Conservation (phyloP, 2,113 vertebrate species). For the Apus apus region DNA sequence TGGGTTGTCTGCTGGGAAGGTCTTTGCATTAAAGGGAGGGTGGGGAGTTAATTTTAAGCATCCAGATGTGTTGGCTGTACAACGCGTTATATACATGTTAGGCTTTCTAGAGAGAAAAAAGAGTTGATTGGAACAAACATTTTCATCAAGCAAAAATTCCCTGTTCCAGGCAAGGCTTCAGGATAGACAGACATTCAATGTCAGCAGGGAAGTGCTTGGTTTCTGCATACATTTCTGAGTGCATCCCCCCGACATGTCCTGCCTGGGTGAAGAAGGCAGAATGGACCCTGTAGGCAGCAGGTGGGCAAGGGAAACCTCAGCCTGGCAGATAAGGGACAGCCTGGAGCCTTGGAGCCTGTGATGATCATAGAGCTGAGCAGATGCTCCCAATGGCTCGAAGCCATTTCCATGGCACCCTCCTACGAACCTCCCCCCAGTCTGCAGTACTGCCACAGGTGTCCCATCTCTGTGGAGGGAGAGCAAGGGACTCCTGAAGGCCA, state of each 20-base stretch:
- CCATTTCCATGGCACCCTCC: background rate
- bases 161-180: background rate
- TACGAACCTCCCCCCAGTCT: background rate
- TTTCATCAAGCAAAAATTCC: background rate
- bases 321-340: background rate
- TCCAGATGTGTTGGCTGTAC: rapidly evolving
- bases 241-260: background rate
- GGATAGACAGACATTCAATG: background rate
- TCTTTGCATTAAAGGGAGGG: background rate
- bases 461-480: background rate
- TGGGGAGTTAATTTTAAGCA: background rate
- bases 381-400: background rate
- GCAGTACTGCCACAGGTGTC: background rate
- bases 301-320: background rate
- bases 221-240: background rate
- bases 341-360: rapidly evolving
- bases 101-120: background rate
- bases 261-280: background rate
- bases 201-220: background rate
- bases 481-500: background rate
- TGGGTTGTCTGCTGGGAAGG: background rate
- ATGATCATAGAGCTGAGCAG: background rate
- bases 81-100: background rate
- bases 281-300: background rate
- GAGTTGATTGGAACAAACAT: background rate